Base-by-base conservation (phyloP, 2,797 vertebrate genomes). In the Liparis tanakae region DNA sequence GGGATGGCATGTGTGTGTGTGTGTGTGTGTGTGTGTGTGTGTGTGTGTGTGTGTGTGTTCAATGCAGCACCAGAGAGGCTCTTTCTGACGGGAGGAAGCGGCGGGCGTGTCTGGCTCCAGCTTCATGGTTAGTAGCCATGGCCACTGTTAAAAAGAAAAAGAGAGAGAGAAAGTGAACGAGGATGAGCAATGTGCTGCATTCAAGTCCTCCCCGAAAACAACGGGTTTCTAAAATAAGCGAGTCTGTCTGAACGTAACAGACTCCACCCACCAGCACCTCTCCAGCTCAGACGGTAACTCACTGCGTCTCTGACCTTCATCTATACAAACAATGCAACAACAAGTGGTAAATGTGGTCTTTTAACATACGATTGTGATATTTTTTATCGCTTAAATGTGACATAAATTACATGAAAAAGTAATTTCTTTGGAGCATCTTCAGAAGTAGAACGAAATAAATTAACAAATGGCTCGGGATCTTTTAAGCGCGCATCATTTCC, bases 111-210 rank as follows among this genome's bases (percentile, higher is more conserved):
- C 81, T 71, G 85, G 83, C 83, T 89, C 86, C 89, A 82, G 86
- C 85, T 61, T 80, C 85, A 85, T 87, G 81, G 76, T 87, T 70
- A 70, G 76, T 14, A 60, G 85, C 84, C 88, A 87, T 87, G 81
- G 81, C 73, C 83, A 65, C 91, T 92, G 85, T 55, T 20, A 0
- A 9, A 55, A 71, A 36, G 56, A 55, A 54, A 10, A 8, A 41
- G 39, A 41, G 25, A 12, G n/a, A 30, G 20, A 9, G 1, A 12
- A 44, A 14, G 9, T 17, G 58, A 76, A 69, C 46, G 13, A 74
- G 54, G 41, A 65, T 87, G 50, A 87, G 70, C 15, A 55, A 46
- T 65, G 39, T 41, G 37, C 41, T 51, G 60, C 37, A 25, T 34
- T 74, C 2, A 41, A 63, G 44, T 58, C 25, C n/a, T 22, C 1